A percentile compares a stretch with the other conserved stretches of the same genome.
phyloP scores from a whole-genome alignment of 2,113 vertebrate genomes.

The Lagenorhynchus albirostris region DNA sequence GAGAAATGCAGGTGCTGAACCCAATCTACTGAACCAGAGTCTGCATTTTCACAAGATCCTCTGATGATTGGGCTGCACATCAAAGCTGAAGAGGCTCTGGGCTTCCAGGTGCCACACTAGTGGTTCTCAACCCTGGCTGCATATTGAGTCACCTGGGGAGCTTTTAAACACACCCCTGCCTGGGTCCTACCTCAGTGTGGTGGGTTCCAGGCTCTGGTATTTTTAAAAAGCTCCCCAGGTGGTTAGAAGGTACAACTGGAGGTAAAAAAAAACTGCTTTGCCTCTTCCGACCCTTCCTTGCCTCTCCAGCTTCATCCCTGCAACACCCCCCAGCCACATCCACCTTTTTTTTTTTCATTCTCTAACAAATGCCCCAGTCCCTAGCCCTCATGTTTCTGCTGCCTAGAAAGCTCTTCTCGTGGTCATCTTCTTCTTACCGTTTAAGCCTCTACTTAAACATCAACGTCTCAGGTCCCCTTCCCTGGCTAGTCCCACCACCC shows the following conservation, averaged over 20 bases:
- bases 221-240: background rate
- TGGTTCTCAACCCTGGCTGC: background rate
- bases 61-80: background rate
- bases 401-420: background rate
- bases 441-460: too few relatives aligned
- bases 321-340: background rate
- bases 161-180: background rate
- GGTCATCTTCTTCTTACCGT: background rate
- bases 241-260: background rate
- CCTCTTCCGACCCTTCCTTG: accelerated
- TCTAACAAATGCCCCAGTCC: background rate
- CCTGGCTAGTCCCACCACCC: background rate
- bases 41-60: background rate
- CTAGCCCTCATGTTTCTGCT: too few relatives aligned
- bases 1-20: background rate
- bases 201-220: background rate
- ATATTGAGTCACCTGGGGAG: background rate
- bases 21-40: background rate
- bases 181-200: background rate
- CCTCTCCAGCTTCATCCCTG: background rate
- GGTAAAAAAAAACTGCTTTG: background rate
- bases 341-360: background rate
- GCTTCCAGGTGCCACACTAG: background rate
- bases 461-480: background rate
- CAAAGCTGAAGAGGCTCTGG: background rate